Evolutionary conservation across 1,140 invertebrate genomes (phyloP).

Genomic region (Odontomachus brunneus): DNA sequence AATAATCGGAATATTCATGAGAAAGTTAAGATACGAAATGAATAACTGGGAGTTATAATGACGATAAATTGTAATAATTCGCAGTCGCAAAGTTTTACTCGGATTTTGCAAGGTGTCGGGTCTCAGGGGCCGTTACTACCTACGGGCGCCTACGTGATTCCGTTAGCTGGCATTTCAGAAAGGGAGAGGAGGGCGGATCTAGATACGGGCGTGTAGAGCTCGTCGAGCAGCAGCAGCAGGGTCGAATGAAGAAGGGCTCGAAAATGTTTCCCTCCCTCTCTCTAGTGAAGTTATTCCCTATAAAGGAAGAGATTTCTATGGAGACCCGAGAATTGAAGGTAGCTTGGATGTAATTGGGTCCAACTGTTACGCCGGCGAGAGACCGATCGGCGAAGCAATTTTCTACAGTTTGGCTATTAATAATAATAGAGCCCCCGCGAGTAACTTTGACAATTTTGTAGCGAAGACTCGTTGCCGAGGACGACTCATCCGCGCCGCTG

Average conservation of each 20-base stretch:
- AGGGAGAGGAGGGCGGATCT: constrained; percentile 35
- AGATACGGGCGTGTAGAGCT: constrained; percentile 37
- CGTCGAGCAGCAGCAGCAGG: constrained; percentile 22
- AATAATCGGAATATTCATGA: neutral
- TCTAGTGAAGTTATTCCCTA: constrained; percentile 32
- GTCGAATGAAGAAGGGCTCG: constrained; percentile 14
- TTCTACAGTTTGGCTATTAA: constrained; percentile 55
- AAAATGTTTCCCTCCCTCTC: constrained; percentile 24
- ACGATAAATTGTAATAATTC: neutral
- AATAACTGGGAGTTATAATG: neutral
- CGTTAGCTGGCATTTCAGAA: constrained; percentile 52
- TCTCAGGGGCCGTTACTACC: constrained; percentile 33
- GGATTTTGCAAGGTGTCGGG: neutral
- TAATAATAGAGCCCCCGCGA: constrained; percentile 43
- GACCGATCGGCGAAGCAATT: constrained; percentile 50
- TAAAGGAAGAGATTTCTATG: constrained; percentile 51
- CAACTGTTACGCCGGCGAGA: constrained; percentile 37
- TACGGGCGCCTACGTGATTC: constrained; percentile 74
- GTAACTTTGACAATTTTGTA: constrained; percentile 39
- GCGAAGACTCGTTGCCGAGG: neutral
- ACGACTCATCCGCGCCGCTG: neutral
- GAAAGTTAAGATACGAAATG: neutral
- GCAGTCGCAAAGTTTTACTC: constrained; percentile 7
- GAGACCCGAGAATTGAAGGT: constrained; percentile 39
- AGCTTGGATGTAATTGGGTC: constrained; percentile 51